These are phyloP conservation scores for Myripristis jacobus DNA, from an alignment of 2,797 vertebrate genomes.

Conservation along the genomic window DNA sequence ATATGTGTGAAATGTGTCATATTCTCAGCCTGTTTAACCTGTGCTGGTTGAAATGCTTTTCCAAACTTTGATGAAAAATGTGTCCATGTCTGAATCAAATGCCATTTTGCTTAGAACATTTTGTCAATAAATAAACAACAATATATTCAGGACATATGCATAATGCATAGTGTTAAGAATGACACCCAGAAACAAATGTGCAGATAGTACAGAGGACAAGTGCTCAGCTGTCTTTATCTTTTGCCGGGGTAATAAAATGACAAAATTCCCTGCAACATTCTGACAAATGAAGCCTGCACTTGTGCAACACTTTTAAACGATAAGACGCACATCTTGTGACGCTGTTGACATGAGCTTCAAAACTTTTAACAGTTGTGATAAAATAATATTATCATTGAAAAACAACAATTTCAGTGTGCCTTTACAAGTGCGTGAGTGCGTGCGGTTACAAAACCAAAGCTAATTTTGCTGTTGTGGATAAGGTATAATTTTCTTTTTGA, in stretches of 20 bases:
- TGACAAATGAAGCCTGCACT: conserved; percentile 4
- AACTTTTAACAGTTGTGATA: background rate
- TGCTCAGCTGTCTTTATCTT: background rate
- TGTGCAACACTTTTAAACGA: background rate
- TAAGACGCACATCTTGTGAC: background rate
- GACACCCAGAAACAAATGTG: too few species aligned
- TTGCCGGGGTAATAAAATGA: background rate
- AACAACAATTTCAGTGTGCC: background rate
- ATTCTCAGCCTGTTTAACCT: conserved; percentile 22
- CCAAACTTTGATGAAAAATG: conserved; percentile 3
- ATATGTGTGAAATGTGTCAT: conserved; percentile 40
- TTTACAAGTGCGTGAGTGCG: background rate
- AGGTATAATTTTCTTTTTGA: conserved; percentile 6
- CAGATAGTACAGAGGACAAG: background rate
- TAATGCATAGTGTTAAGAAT: too few species aligned
- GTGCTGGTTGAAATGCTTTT: conserved; percentile 20
- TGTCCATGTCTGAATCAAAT: conserved; percentile 8
- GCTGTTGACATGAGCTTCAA: conserved; percentile 1
- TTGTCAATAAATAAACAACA: background rate
- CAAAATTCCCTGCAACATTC: background rate
- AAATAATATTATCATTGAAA: conserved; percentile 7
- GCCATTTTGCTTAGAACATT: background rate
- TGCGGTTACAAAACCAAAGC: conserved; percentile 1
- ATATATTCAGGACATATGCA: too few species aligned
- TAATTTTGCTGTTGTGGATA: conserved; percentile 10